Evolutionary conservation across 2,113 vertebrate genomes (phyloP).

Genomic region (Phainopepla nitens): DNA sequence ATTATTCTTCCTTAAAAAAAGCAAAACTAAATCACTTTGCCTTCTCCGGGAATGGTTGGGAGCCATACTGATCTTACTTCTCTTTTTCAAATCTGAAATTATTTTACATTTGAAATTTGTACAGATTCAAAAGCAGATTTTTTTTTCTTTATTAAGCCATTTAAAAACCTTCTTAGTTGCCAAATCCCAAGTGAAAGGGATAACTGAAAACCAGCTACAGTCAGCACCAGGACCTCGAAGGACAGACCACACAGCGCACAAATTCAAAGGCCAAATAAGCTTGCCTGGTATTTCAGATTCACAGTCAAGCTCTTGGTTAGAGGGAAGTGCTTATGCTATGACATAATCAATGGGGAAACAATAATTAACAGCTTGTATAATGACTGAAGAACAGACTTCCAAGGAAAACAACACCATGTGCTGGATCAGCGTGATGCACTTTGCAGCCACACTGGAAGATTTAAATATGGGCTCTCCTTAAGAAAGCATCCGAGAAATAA

Average conservation of each 20-base stretch:
- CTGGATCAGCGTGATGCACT: rapidly evolving
- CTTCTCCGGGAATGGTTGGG: background rate
- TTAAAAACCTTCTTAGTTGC: background rate
- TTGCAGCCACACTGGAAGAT: background rate
- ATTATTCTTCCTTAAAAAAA: background rate
- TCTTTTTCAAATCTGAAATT: background rate
- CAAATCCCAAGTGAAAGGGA: background rate
- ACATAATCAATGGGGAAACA: background rate
- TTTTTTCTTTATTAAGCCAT: background rate
- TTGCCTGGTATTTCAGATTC: background rate
- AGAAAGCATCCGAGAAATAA: background rate
- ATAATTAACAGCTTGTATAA: background rate
- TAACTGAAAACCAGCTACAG: background rate
- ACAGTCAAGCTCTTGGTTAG: background rate
- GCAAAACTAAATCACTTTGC: background rate
- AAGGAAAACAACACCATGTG: background rate
- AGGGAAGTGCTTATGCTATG: background rate
- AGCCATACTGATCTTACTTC: background rate
- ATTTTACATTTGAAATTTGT: background rate
- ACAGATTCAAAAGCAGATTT: background rate
- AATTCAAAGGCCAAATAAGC: background rate
- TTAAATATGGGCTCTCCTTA: background rate
- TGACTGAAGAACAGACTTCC: background rate
- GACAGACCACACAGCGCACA: background rate
- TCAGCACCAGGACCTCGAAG: background rate